Evolutionary conservation across 2,888 invertebrate species (phyloP).

Genomic region (Chaetoderma sp.): DNA sequence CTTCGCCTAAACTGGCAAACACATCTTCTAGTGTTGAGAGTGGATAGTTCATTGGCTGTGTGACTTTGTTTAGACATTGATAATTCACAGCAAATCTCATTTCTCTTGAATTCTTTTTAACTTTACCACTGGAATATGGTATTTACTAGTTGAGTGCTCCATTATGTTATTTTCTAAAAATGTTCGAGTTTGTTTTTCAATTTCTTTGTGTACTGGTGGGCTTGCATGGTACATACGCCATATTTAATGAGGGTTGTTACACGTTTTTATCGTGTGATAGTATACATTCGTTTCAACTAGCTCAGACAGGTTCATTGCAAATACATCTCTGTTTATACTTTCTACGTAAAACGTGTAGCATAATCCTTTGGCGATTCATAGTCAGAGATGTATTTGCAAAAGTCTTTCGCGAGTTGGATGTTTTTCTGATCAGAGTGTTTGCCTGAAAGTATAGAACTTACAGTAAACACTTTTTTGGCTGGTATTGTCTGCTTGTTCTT

Average conservation of each 20-base stretch:
- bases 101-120: slow-evolving; percentile 4
- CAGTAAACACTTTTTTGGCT: too few species aligned
- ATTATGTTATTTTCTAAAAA: slow-evolving; percentile 13
- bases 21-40: too few species aligned
- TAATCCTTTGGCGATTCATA: too few species aligned
- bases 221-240: background rate
- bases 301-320: slow-evolving; percentile 7
- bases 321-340: slow-evolving; percentile 6
- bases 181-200: slow-evolving; percentile 4
- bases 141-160: background rate
- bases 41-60: too few species aligned
- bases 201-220: slow-evolving; percentile 9
- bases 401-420: too few species aligned
- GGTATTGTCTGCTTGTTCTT: too few species aligned
- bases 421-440: too few species aligned
- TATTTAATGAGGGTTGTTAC: background rate
- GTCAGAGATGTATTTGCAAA: too few species aligned
- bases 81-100: slow-evolving; percentile 16
- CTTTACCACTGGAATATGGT: background rate
- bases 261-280: slow-evolving; percentile 6
- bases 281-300: slow-evolving; percentile 5
- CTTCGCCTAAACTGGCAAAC: too few species aligned
- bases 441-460: too few species aligned
- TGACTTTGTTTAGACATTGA: too few species aligned
- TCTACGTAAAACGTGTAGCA: too few species aligned